A percentile compares a stretch with the other conserved stretches of the same genome.
Conservation (phyloP, 2,888 invertebrate species). For the Agriopis aurantiaria region DNA sequence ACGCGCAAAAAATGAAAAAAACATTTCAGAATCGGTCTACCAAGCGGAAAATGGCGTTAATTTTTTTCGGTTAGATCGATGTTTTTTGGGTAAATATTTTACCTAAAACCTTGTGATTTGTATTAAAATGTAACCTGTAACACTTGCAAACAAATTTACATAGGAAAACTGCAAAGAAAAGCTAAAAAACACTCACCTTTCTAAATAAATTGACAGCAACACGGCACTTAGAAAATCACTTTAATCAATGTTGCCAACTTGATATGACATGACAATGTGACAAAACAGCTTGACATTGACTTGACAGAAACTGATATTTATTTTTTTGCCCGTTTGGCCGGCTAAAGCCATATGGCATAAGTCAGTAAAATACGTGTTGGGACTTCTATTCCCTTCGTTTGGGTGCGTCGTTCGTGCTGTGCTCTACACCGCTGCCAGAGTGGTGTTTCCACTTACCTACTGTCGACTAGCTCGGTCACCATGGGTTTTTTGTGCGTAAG, state of each 20-base stretch:
- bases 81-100: slow-evolving; percentile 36
- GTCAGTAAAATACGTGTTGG: too few relatives aligned
- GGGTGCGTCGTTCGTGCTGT: too few relatives aligned
- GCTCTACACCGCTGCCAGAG: too few relatives aligned
- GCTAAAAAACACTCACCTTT: slow-evolving; percentile 76
- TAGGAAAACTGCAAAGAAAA: slow-evolving; percentile 47
- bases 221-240: slow-evolving; percentile 79
- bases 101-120: slow-evolving; percentile 13
- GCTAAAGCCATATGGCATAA: too few relatives aligned
- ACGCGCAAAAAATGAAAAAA: slow-evolving; percentile 64
- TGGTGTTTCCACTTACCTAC: too few relatives aligned
- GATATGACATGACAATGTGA: slow-evolving; percentile 11
- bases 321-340: not conserved
- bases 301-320: not conserved
- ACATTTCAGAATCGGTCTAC: slow-evolving; percentile 68
- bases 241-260: slow-evolving; percentile 57
- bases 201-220: slow-evolving; percentile 79
- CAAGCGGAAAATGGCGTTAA: slow-evolving; percentile 82
- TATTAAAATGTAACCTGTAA: slow-evolving; percentile 13
- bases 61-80: slow-evolving; percentile 64
- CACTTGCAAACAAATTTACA: slow-evolving; percentile 34
- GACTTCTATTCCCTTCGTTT: too few relatives aligned
- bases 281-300: not conserved
- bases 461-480: too few relatives aligned
- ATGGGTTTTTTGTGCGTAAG: too few relatives aligned